Conservation (phyloP, 2,888 invertebrate genomes). For the Tenthredo amoena region DNA sequence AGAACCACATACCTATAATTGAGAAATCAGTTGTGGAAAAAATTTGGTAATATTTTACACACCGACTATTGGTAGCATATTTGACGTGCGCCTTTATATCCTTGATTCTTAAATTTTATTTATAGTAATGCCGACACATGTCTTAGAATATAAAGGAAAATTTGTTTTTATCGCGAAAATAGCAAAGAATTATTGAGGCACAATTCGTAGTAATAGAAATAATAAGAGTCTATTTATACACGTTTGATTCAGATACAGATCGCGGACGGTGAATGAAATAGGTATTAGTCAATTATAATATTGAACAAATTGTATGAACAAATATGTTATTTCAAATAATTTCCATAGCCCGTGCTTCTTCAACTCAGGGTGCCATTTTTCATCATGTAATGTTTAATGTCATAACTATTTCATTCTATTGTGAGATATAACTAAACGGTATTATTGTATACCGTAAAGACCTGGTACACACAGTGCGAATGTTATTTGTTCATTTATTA, state of each 20-base stretch:
- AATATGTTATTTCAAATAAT: conserved; percentile 52
- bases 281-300: conserved; percentile 34
- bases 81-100: neutral
- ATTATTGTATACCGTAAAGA: neutral
- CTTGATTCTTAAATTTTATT: conserved; percentile 16
- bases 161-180: neutral
- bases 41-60: neutral
- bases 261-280: conserved; percentile 5
- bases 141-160: neutral
- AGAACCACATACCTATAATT: neutral
- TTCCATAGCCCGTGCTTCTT: conserved; percentile 70
- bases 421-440: neutral
- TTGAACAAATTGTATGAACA: conserved; percentile 40
- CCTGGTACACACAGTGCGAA: conserved; percentile 9
- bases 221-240: neutral
- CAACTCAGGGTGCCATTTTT: conserved; percentile 76
- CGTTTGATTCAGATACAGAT: conserved; percentile 28
- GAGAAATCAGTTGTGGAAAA: neutral
- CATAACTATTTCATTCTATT: conserved; percentile 34
- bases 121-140: neutral
- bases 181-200: neutral
- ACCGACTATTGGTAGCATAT: neutral
- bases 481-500: conserved; percentile 25
- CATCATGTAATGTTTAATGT: conserved; percentile 53
- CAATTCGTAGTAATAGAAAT: neutral